Percentiles rank a stretch among this genome's conserved stretches.
phyloP scores from a whole-genome alignment of 1,140 invertebrate species.

The Aradophagus sp. region DNA sequence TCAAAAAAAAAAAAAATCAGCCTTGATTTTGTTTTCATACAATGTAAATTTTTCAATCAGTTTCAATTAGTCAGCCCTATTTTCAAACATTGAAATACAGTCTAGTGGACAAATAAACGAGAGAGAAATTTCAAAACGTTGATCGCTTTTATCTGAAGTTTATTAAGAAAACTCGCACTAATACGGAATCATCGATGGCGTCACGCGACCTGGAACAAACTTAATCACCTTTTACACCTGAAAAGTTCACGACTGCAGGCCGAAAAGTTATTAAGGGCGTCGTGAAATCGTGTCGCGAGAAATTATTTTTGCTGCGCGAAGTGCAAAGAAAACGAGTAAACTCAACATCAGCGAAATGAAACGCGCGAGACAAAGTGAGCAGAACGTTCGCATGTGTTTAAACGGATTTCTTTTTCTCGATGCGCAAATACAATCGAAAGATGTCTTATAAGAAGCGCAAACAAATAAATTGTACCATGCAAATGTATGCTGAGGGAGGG shows the following conservation, averaged over 20 bases:
- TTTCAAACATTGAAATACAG: too few relatives aligned
- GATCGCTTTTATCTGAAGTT: too few relatives aligned
- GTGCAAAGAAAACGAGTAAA: conserved; percentile 22
- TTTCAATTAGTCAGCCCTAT: too few relatives aligned
- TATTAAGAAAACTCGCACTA: too few relatives aligned
- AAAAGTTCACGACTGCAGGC: conserved; percentile 22
- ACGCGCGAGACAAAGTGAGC: neutral
- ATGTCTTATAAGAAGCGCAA: conserved; percentile 63
- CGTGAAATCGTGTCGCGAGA: conserved; percentile 20
- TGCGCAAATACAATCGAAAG: conserved; percentile 31
- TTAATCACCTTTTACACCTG: conserved; percentile 32
- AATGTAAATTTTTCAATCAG: too few relatives aligned
- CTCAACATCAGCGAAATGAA: conserved; percentile 21
- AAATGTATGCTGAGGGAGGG: conserved; percentile 90
- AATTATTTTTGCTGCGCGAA: conserved; percentile 11
- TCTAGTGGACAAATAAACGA: too few relatives aligned
- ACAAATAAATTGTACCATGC: conserved; percentile 81
- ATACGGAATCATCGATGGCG: conserved; percentile 9
- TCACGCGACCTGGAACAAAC: conserved; percentile 22
- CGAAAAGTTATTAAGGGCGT: conserved; percentile 27
- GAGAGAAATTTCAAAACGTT: too few relatives aligned
- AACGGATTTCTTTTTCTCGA: neutral
- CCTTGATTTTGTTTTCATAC: too few relatives aligned
- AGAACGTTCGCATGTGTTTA: too few relatives aligned
- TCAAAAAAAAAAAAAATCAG: too few relatives aligned